These are phyloP conservation scores for Brachyopa scutellaris DNA, from an alignment of 2,888 invertebrate species.

Conservation along the genomic window DNA sequence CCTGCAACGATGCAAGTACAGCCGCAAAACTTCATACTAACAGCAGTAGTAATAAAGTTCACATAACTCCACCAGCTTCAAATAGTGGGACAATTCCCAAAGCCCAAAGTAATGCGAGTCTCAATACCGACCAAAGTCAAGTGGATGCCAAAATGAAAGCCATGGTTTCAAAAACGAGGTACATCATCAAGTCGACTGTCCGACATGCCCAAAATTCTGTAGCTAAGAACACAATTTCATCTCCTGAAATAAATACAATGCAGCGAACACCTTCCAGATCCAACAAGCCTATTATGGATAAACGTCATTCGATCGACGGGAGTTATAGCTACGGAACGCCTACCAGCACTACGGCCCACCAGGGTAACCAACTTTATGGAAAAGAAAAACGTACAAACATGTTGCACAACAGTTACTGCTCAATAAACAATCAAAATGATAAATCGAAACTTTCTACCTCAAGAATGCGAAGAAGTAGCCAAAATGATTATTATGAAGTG, in stretches of 20 bases:
- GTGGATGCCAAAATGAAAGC: slow-evolving; percentile 19
- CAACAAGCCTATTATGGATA: slow-evolving; percentile 55
- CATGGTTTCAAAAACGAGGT: slow-evolving; percentile 9
- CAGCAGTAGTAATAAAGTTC: slow-evolving; percentile 27
- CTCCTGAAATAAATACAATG: slow-evolving; percentile 29
- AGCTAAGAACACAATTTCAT: slow-evolving; percentile 31
- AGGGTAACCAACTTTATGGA: neutral
- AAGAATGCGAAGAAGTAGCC: slow-evolving; percentile 10
- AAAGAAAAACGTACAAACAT: slow-evolving; percentile 17
- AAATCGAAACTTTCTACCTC: neutral
- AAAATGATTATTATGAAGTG: neutral
- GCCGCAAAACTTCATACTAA: slow-evolving; percentile 73
- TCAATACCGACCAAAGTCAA: neutral
- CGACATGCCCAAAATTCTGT: neutral
- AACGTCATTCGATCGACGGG: slow-evolving; percentile 75
- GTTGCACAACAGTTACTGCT: slow-evolving; percentile 22
- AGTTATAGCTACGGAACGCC: slow-evolving; percentile 50
- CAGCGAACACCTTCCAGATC: slow-evolving; percentile 18
- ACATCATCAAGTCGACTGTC: slow-evolving; percentile 4
- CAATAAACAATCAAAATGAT: slow-evolving; percentile 12
- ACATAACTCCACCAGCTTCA: slow-evolving; percentile 27
- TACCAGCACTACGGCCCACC: neutral
- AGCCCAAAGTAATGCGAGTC: slow-evolving; percentile 2
- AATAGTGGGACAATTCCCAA: slow-evolving; percentile 41
- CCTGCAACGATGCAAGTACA: slow-evolving; percentile 80